Conservation (phyloP, 2,797 vertebrate species). For the Danio choprae region DNA sequence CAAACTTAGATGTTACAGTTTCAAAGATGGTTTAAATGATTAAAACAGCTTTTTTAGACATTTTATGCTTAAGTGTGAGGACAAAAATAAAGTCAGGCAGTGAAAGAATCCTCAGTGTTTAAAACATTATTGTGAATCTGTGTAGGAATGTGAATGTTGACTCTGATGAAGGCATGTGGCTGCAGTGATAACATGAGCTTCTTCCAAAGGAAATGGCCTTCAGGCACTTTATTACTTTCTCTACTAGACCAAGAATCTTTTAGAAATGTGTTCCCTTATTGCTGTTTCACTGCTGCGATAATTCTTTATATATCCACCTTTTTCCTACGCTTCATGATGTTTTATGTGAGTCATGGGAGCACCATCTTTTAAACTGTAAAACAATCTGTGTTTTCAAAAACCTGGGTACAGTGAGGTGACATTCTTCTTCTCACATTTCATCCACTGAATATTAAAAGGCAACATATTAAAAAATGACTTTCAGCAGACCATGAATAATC, state of each 20-base stretch:
- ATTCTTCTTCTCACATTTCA: too few species aligned
- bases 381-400: too few species aligned
- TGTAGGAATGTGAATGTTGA: slow-evolving; percentile 58
- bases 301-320: not conserved
- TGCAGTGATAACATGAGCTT: slow-evolving; percentile 18
- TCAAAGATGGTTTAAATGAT: not conserved
- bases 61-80: not conserved
- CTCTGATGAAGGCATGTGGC: slow-evolving; percentile 35
- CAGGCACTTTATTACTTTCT: slow-evolving; percentile 46
- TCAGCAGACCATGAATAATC: too few species aligned
- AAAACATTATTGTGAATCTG: slow-evolving; percentile 44
- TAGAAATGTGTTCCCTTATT: not conserved
- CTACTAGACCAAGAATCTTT: not conserved
- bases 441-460: too few species aligned
- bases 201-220: slow-evolving; percentile 8
- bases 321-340: too few species aligned
- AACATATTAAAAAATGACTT: too few species aligned
- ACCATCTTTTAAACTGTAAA: too few species aligned
- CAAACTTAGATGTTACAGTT: not conserved
- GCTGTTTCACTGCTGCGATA: not conserved
- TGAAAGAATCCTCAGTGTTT: not conserved
- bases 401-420: too few species aligned
- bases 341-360: too few species aligned
- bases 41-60: not conserved
- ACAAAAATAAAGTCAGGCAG: not conserved